Conservation (phyloP, 2,888 invertebrate species). For the Sarcophaga variegata region DNA sequence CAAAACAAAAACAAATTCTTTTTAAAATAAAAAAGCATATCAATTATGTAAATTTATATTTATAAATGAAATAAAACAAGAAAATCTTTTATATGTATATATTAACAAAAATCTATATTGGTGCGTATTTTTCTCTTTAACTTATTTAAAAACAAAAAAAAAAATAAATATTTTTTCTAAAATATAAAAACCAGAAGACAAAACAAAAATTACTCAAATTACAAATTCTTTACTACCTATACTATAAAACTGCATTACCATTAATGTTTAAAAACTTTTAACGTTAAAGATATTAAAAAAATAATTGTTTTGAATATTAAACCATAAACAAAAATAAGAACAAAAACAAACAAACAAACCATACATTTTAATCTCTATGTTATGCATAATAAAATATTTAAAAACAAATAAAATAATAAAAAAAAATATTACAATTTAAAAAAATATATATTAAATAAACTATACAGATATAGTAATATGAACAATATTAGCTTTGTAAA, state of each 20-base stretch:
- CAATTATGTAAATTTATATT: constrained; percentile 50
- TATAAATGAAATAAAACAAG: constrained; percentile 33
- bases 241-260: neutral
- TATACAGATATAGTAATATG: no score
- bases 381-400: constrained; percentile 60
- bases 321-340: neutral
- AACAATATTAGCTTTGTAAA: constrained; percentile 67
- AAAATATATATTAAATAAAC: constrained; percentile 47
- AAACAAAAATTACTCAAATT: constrained; percentile 19
- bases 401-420: constrained; percentile 48
- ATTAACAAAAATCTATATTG: constrained; percentile 50
- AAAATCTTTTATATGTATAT: constrained; percentile 2
- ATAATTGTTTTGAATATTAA: neutral
- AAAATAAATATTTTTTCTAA: constrained; percentile 17
- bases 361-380: constrained; percentile 55
- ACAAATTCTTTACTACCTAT: constrained; percentile 1
- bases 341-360: constrained; percentile 9
- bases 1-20: neutral
- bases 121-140: constrained; percentile 57
- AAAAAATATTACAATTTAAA: constrained; percentile 40
- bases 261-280: neutral
- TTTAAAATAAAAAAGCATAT: constrained; percentile 60
- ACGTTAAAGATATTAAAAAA: neutral
- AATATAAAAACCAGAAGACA: constrained; percentile 36
- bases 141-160: constrained; percentile 22